These are phyloP conservation scores for Anthrax anthrax DNA, from an alignment of 2,888 invertebrate genomes.

Conservation along the genomic window DNA sequence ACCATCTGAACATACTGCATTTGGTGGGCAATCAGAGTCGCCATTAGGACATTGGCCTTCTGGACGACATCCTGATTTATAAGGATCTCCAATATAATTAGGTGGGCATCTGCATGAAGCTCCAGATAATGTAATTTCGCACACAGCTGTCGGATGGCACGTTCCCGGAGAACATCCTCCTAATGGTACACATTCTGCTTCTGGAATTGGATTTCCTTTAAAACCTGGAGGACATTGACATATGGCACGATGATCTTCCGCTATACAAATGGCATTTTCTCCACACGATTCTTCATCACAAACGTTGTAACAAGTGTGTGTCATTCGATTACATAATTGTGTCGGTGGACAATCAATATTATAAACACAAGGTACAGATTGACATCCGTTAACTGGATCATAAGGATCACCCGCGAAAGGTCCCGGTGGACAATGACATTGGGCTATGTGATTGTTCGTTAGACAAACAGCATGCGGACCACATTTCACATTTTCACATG, in stretches of 20 bases:
- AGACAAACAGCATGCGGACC: slow-evolving; percentile 79
- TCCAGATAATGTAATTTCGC: slow-evolving; percentile 51
- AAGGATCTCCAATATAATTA: slow-evolving; percentile 64
- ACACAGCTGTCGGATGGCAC: slow-evolving; percentile 68
- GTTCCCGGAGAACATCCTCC: slow-evolving; percentile 63
- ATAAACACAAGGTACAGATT: slow-evolving; percentile 71
- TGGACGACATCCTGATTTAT: slow-evolving; percentile 57
- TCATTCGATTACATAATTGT: slow-evolving; percentile 68
- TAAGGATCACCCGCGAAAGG: slow-evolving; percentile 76
- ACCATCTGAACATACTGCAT: slow-evolving; percentile 55
- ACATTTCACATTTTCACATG: slow-evolving; percentile 62
- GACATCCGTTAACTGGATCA: slow-evolving; percentile 57
- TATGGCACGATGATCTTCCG: slow-evolving; percentile 64
- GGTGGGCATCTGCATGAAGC: slow-evolving; percentile 66
- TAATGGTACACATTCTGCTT: slow-evolving; percentile 58
- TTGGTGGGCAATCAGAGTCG: slow-evolving; percentile 59
- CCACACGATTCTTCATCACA: slow-evolving; percentile 75
- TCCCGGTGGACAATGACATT: slow-evolving; percentile 81
- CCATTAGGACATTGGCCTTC: slow-evolving; percentile 61
- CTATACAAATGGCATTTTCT: slow-evolving; percentile 73
- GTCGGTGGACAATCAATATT: slow-evolving; percentile 68
- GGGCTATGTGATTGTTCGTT: slow-evolving; percentile 76
- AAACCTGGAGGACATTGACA: slow-evolving; percentile 82
- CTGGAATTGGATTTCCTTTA: slow-evolving; percentile 67
- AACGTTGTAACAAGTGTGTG: slow-evolving; percentile 66